Percentiles rank a stretch among this genome's conserved stretches.
Conservation (phyloP, 2,113 vertebrate species). For the Marmota flaviventris region DNA sequence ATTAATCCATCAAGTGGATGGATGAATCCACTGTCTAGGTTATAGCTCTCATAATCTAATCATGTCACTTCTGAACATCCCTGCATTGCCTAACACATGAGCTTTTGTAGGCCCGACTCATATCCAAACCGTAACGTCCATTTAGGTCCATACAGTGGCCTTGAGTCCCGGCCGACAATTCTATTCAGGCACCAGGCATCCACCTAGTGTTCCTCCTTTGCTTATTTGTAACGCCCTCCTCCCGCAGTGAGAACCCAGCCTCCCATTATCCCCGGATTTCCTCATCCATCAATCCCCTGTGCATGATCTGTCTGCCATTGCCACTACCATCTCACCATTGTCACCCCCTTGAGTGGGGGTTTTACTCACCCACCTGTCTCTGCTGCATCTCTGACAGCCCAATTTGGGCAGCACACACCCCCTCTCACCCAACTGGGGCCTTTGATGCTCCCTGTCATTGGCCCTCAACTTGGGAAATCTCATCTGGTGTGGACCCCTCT, state of each 20-base stretch:
- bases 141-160: not conserved
- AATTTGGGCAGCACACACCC: rapidly evolving
- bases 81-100: too few species aligned
- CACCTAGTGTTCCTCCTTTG: not conserved
- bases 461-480: rapidly evolving
- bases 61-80: too few species aligned
- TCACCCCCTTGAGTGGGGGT: too few species aligned
- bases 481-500: too few species aligned
- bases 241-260: not conserved
- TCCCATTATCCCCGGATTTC: not conserved
- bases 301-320: rapidly evolving
- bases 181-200: too few species aligned
- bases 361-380: not conserved
- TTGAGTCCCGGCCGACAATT: not conserved
- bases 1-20: too few species aligned
- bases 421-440: not conserved
- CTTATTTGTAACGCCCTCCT: not conserved
- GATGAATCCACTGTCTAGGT: too few species aligned
- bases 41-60: too few species aligned
- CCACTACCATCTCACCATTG: not conserved
- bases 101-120: too few species aligned
- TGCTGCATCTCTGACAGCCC: not conserved
- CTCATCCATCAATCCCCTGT: rapidly evolving
- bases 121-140: too few species aligned
- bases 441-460: rapidly evolving